phyloP scores from a whole-genome alignment of 2,797 vertebrate genomes.

The Bovichtus variegatus region DNA sequence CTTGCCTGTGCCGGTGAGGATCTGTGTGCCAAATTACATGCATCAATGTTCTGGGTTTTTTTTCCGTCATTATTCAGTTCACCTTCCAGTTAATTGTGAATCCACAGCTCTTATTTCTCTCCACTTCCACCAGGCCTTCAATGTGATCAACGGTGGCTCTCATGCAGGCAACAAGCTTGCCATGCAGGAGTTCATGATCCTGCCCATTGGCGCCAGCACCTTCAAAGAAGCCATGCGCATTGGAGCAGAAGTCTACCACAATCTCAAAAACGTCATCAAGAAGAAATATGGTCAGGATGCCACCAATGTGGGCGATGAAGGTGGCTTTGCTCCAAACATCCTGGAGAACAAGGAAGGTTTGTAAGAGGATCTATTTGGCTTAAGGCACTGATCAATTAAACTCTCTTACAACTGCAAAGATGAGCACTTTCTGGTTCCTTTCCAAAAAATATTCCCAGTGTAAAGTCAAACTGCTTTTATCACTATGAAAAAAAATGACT shows the following conservation, averaged over 20 bases:
- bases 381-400: not conserved
- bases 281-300: slow-evolving; percentile 96
- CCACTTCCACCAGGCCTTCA: slow-evolving; percentile 88
- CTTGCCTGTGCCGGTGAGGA: slow-evolving; percentile 94
- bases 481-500: not conserved
- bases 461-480: not conserved
- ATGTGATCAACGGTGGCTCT: slow-evolving; percentile 97
- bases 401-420: not conserved
- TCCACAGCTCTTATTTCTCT: not conserved
- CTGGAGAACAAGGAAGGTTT: slow-evolving; percentile 96
- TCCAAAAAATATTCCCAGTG: not conserved
- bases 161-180: slow-evolving; percentile 97
- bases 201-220: slow-evolving; percentile 90
- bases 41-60: not conserved
- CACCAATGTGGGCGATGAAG: slow-evolving; percentile 96
- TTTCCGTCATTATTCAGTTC: not conserved
- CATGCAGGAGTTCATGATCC: slow-evolving; percentile 99
- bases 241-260: slow-evolving; percentile 96
- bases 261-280: slow-evolving; percentile 98
- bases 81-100: not conserved
- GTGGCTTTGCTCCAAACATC: slow-evolving; percentile 97
- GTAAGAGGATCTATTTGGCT: not conserved
- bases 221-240: slow-evolving; percentile 97
- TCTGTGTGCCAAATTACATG: slow-evolving; percentile 1
- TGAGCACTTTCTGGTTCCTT: not conserved